These are phyloP conservation scores for Rallus crepitans DNA, from an alignment of 2,797 vertebrate species.

Conservation along the genomic window DNA sequence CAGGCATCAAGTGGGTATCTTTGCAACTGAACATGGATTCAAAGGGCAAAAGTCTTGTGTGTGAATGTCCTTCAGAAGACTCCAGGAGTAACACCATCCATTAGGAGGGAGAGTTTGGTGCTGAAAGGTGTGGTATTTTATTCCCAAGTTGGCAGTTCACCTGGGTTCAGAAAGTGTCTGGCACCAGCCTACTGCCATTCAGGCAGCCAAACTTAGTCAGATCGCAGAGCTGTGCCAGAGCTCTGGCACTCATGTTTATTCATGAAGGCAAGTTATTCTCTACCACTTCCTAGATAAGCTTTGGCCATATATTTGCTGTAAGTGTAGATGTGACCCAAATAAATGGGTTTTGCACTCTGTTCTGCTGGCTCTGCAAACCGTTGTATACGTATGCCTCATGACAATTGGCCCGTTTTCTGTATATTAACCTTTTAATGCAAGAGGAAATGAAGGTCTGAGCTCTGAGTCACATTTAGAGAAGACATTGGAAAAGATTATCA, in stretches of 20 bases:
- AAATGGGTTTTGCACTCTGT: neutral
- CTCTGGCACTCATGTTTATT: conserved; percentile 36
- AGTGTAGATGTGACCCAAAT: neutral
- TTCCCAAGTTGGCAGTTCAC: neutral
- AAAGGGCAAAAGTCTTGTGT: neutral
- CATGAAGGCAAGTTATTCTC: neutral
- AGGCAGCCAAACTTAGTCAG: neutral
- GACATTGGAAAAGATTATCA: neutral
- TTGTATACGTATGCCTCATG: neutral
- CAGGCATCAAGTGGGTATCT: neutral
- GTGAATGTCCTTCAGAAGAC: neutral
- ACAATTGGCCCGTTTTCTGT: neutral
- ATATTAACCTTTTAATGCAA: neutral
- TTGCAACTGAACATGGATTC: neutral
- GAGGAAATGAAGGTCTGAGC: neutral
- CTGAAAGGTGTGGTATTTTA: neutral
- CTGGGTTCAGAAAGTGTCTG: neutral
- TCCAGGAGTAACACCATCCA: neutral
- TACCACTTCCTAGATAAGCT: conserved; percentile 37
- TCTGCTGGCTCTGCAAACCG: neutral
- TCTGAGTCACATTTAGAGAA: neutral
- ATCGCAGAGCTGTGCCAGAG: neutral
- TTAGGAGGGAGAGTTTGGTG: neutral
- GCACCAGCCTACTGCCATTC: neutral
- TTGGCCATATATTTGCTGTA: neutral